A percentile compares a stretch with the other conserved stretches of the same genome.
Conservation (phyloP, 2,797 vertebrate genomes). For the Tapirus indicus region DNA sequence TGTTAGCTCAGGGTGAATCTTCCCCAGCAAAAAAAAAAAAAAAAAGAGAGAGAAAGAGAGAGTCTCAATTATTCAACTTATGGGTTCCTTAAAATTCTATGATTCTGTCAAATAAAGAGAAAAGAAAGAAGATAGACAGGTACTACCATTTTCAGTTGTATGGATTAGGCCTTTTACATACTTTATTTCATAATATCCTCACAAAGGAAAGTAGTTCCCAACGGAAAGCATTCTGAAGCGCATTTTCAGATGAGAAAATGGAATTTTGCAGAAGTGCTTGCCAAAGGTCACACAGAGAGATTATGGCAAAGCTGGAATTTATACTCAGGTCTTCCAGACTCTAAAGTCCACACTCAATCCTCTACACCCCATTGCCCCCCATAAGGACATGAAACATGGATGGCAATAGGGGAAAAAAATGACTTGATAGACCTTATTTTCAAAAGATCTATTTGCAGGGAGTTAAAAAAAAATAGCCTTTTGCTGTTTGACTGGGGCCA, state of each 20-base stretch:
- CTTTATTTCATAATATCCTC: neutral
- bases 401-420: neutral
- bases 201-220: neutral
- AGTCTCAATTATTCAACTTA: neutral
- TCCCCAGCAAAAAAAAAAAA: no score
- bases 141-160: neutral
- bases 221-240: neutral
- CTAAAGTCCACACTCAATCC: neutral
- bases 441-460: neutral
- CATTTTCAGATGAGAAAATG: slow-evolving; percentile 45
- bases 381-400: neutral
- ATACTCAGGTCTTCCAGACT: neutral
- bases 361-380: neutral
- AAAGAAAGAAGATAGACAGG: neutral
- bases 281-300: neutral
- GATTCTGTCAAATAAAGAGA: slow-evolving; percentile 4
- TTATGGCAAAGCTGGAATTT: neutral
- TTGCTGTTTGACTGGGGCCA: neutral
- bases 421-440: neutral
- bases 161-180: neutral
- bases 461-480: neutral
- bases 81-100: neutral
- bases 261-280: slow-evolving; percentile 9
- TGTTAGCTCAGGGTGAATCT: no score
- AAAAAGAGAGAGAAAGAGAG: neutral